phyloP scores from a whole-genome alignment of 2,888 invertebrate genomes.

The Tinea pellionella region DNA sequence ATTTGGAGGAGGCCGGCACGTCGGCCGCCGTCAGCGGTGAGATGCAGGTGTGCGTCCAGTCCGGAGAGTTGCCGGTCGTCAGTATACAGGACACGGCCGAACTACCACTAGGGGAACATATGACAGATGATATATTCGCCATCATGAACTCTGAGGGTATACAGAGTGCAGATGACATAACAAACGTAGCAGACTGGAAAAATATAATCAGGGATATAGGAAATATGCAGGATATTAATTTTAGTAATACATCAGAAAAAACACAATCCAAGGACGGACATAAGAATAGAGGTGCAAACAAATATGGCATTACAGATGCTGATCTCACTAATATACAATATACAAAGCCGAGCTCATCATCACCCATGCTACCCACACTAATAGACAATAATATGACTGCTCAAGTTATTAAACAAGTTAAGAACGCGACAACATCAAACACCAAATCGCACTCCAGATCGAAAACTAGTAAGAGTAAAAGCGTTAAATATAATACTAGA shows the following conservation, averaged over 20 bases:
- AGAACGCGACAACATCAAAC: conserved; percentile 30
- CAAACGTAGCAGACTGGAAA: conserved; percentile 61
- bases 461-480: conserved; percentile 53
- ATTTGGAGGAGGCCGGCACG: conserved; percentile 44
- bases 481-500: conserved; percentile 63
- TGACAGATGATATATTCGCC: conserved; percentile 61
- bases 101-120: conserved; percentile 53
- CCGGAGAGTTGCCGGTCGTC: conserved; percentile 60
- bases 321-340: conserved; percentile 48
- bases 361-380: conserved; percentile 39
- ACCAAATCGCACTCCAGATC: conserved; percentile 37
- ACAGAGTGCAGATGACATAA: conserved; percentile 59
- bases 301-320: conserved; percentile 41
- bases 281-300: conserved; percentile 31
- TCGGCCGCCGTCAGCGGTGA: conserved; percentile 43
- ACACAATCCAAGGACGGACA: conserved; percentile 44
- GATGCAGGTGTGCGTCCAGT: conserved; percentile 56
- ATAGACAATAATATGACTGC: conserved; percentile 32
- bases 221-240: conserved; percentile 58
- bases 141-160: conserved; percentile 67
- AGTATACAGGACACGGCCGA: conserved; percentile 66
- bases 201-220: conserved; percentile 63
- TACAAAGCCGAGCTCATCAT: conserved; percentile 34
- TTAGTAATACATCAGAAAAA: conserved; percentile 32
- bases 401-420: conserved; percentile 30